Evolutionary conservation across 2,797 vertebrate genomes (phyloP), one percentile per base, ranked within the genome.

Genomic region (Oceanodroma leucorhoa): DNA sequence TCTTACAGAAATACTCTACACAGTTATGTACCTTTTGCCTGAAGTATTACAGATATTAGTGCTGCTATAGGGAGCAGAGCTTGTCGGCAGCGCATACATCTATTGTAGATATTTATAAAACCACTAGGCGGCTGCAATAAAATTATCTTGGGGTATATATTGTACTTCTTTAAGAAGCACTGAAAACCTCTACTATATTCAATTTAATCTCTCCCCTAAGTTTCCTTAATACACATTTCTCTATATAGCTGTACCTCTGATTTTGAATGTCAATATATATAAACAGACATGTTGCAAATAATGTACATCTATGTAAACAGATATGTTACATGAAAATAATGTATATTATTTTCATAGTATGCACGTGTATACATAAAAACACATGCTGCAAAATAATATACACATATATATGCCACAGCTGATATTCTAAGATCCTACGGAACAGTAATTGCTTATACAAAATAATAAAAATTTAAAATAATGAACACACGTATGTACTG

Each of bases 121-220:
- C 60, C 93, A 94, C 77, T 82, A 92, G 85, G 88, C 95, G 83
- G 83, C 93, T 90, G 73, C 78, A 90, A 77, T 62, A 60, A 95
- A 91, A 92, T 91, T 53, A 85, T 66, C 71, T 41, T 61, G 88
- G 83, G 30, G 67, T 83, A 71, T 43, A 83, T 14, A 89, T 87
- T 73, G 83, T 26, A 41, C 18, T 90, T 94, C 83, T 78, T 65
- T 29, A 76, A 87, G 60, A 77, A 89, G 43, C 64, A 80, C 73
- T 96, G 86, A 66, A 94, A 96, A 65, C 57, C 34, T 77, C 41
- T 48, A n/a, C 53, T 53, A 30, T 32, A 54, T 57, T 90, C 70
- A 50, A 57, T 72, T 94, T 86, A 76, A 88, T 43, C 76, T 91
- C 84, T 94, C 65, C 54, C 75, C 64, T 48, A 90, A 41, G 45